Evolutionary conservation across 2,113 vertebrate species (phyloP), one percentile per base, ranked within the genome.

Genomic region (Mola mola): DNA sequence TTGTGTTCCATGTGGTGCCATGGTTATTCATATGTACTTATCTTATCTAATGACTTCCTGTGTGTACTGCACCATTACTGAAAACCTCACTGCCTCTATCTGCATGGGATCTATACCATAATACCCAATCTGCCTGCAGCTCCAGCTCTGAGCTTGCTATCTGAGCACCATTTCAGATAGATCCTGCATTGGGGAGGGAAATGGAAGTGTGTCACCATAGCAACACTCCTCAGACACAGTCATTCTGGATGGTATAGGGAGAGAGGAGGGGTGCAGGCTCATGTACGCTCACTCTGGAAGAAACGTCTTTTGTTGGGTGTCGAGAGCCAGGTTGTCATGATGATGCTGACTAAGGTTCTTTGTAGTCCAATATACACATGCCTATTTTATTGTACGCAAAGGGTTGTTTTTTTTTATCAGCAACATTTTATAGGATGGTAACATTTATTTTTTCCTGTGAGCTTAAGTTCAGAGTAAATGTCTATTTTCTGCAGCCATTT

Each of bases 151-250:
- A 70, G 55, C 59, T 20, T 44, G 43, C 47, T 63, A 67, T 67
- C 31, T 19, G 44, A 76, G 64, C 67, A 48, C 53, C 63, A 62
- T 64, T 75, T 49, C 3, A 4, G 63, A 68, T 68, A 62, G 46
- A 79, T 76, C 51, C 6, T 12, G 56, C 64, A 53, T 42, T 16
- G 4, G 36, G 25, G 64, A 53, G 44, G 48, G 56, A 73, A 66
- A 76, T 57, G 40, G 62, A 52, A 75, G 51, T 10, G 2, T n/a
- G 75, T 79, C 20, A 13, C 68, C 68, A 70, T 79, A 16, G 81
- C 72, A 79, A 83, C 75, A 22, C 53, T 22, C 58, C 40, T 29
- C 28, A 29, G 28, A 48, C 55, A 68, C 59, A 53, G 59, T 22
- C 22, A 5, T 48, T 65, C n/a, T 10, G 4, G 19, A 65, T 60